phyloP scores from a whole-genome alignment of 2,113 vertebrate species.

The Vidua macroura region DNA sequence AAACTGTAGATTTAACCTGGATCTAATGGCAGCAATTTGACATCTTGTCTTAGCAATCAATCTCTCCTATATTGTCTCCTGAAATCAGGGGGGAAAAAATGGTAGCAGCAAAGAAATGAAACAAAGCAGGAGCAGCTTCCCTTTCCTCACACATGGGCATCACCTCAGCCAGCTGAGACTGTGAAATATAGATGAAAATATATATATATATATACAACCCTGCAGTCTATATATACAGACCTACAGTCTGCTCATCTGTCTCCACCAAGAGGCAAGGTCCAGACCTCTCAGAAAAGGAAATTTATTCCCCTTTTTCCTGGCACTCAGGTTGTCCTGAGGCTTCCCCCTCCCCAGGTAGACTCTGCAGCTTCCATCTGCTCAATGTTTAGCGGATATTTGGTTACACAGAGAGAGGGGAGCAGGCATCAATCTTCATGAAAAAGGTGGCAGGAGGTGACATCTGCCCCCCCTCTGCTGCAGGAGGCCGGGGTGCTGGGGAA shows the following conservation, averaged over 20 bases:
- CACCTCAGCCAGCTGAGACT: background rate
- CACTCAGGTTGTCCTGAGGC: background rate
- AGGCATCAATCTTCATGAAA: background rate
- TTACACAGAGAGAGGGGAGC: background rate
- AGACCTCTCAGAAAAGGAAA: background rate
- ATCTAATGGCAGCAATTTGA: background rate
- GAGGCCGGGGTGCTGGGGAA: background rate
- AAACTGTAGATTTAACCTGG: background rate
- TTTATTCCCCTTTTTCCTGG: background rate
- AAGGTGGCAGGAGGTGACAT: background rate
- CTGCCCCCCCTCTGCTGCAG: background rate
- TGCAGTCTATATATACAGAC: no score
- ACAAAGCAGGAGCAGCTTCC: background rate
- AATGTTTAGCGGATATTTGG: background rate
- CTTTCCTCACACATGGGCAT: background rate
- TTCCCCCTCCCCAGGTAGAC: background rate
- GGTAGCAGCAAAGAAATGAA: background rate
- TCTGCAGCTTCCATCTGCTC: background rate
- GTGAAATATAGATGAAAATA: background rate
- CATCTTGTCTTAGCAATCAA: conserved; percentile 24
- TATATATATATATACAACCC: no score
- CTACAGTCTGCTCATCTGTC: background rate
- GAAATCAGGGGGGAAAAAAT: background rate
- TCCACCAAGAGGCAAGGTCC: background rate
- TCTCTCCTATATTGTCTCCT: background rate